Percentiles rank a stretch among this genome's conserved stretches.
Evolutionary conservation across 1,140 invertebrate species (phyloP).

Genomic region (Lepidotrigona ventralis): DNA sequence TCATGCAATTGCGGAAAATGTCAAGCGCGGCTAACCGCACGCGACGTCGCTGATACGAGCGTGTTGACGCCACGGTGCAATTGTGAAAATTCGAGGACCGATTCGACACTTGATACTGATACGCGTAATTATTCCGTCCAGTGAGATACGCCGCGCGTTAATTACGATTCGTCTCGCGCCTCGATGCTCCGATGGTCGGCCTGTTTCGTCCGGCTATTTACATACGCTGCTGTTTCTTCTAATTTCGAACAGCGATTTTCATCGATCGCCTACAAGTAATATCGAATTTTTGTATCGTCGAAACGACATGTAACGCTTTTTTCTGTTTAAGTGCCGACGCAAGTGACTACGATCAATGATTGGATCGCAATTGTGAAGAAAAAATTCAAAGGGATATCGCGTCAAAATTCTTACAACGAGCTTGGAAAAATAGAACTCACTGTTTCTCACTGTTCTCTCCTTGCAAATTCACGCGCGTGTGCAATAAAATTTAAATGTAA

Average conservation of each 20-base stretch:
- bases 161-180: constrained; percentile 8
- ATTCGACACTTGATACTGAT: constrained; percentile 60
- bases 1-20: constrained; percentile 62
- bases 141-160: constrained; percentile 47
- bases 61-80: constrained; percentile 34
- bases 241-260: neutral
- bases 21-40: constrained; percentile 59
- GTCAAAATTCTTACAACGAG: too few species aligned
- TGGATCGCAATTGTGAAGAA: too few species aligned
- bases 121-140: constrained; percentile 55
- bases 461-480: too few species aligned
- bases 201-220: neutral
- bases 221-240: neutral
- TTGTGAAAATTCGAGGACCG: constrained; percentile 58
- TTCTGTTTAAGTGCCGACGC: neutral
- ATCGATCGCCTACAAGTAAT: too few species aligned
- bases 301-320: too few species aligned
- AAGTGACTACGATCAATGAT: neutral
- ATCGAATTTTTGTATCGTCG: neutral
- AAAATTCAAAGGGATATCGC: too few species aligned
- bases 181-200: neutral
- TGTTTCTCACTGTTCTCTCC: too few species aligned
- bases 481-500: too few species aligned
- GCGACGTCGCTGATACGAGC: constrained; percentile 47
- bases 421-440: too few species aligned